These are phyloP conservation scores for Cerastis leucographa DNA, from an alignment of 2,888 invertebrate species.

Conservation along the genomic window DNA sequence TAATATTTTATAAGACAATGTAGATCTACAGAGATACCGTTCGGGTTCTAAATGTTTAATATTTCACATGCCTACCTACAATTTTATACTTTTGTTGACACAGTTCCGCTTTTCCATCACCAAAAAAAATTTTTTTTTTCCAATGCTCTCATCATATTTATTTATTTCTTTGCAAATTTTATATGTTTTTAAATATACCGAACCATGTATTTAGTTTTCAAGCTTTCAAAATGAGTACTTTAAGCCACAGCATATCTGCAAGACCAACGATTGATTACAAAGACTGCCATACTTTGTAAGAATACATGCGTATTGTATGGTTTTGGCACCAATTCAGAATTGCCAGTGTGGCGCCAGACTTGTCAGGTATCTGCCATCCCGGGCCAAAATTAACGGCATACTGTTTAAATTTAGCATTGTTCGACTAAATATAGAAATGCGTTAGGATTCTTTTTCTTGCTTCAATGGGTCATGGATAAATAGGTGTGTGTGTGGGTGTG, in stretches of 20 bases:
- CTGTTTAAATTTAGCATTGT: constrained; percentile 66
- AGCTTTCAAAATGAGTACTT: constrained; percentile 5
- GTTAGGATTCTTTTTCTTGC: constrained; percentile 48
- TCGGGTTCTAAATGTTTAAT: constrained; percentile 1
- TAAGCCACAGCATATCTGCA: constrained; percentile 15
- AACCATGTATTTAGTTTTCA: background rate
- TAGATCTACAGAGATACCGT: constrained; percentile 23
- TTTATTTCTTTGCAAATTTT: background rate
- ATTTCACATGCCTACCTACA: background rate
- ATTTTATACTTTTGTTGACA: background rate
- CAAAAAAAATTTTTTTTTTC: background rate
- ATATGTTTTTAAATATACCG: too few relatives aligned
- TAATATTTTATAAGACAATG: constrained; percentile 36
- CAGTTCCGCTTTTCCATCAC: background rate
- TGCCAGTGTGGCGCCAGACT: constrained; percentile 70
- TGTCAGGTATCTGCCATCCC: constrained; percentile 67
- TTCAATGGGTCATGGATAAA: constrained; percentile 38
- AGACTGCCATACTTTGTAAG: constrained; percentile 25
- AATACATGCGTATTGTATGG: constrained; percentile 64
- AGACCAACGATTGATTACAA: constrained; percentile 45
- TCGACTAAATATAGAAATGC: constrained; percentile 61
- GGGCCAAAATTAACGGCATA: constrained; percentile 61
- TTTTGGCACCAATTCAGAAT: constrained; percentile 74
- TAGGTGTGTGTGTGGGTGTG: background rate
- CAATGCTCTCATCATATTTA: background rate